phyloP scores from a whole-genome alignment of 2,797 vertebrate genomes.

The Toxotes lorentzi region DNA sequence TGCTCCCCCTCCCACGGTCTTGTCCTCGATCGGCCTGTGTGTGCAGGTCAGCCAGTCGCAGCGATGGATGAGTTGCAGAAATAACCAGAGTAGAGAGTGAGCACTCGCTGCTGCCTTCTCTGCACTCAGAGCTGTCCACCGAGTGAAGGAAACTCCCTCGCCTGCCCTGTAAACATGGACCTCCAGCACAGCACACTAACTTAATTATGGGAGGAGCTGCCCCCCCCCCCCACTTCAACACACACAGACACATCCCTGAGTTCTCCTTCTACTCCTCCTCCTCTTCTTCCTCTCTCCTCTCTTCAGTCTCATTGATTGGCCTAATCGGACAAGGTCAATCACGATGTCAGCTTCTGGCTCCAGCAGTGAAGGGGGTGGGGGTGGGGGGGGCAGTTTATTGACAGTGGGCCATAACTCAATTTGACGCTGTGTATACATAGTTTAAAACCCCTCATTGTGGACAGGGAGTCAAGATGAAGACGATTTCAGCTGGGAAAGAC shows the following conservation, averaged over 20 bases:
- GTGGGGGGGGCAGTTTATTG: slow-evolving; percentile 11
- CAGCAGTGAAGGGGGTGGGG: not conserved
- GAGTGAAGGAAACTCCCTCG: slow-evolving; percentile 84
- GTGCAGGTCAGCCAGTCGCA: slow-evolving; percentile 50
- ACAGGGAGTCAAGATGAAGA: slow-evolving; percentile 18
- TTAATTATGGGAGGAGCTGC: slow-evolving; percentile 86
- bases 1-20: slow-evolving; percentile 23
- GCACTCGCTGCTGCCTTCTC: slow-evolving; percentile 76
- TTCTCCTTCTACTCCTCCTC: slow-evolving; percentile 55
- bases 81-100: slow-evolving; percentile 60
- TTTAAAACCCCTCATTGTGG: slow-evolving; percentile 48
- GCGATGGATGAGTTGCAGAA: slow-evolving; percentile 71
- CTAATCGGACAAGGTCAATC: slow-evolving; percentile 82
- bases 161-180: slow-evolving; percentile 83
- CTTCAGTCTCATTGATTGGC: slow-evolving; percentile 81
- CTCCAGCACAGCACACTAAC: slow-evolving; percentile 83
- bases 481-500: slow-evolving; percentile 6
- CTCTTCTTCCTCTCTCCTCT: slow-evolving; percentile 57
- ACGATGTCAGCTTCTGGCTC: slow-evolving; percentile 76
- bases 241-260: slow-evolving; percentile 49
- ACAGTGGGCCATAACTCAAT: slow-evolving; percentile 68
- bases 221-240: slow-evolving; percentile 33
- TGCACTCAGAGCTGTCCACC: slow-evolving; percentile 79
- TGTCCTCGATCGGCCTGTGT: slow-evolving; percentile 51
- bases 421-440: slow-evolving; percentile 51